Conservation (phyloP, 1,140 invertebrate species). For the Bombus difficillimus region DNA sequence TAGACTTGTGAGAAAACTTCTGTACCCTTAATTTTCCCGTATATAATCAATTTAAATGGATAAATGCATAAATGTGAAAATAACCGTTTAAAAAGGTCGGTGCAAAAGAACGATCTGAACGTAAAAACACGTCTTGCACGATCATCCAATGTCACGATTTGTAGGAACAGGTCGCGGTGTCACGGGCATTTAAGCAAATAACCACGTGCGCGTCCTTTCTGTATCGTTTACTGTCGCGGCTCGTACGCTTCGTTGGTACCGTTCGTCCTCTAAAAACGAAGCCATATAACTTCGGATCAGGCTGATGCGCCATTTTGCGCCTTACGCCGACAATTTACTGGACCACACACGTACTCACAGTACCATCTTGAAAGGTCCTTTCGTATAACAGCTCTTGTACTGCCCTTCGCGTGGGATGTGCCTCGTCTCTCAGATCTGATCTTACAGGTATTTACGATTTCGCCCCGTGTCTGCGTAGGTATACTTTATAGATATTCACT, state of each 20-base stretch:
- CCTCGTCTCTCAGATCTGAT: conserved; percentile 48
- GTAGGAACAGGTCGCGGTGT: conserved; percentile 4
- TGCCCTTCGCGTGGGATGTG: conserved; percentile 49
- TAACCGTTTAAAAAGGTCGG: too few species aligned
- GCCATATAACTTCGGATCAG: conserved; percentile 67
- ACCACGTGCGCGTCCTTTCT: background rate
- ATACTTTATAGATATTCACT: conserved; percentile 10
- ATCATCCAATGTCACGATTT: background rate
- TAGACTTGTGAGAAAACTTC: too few species aligned
- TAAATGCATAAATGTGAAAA: too few species aligned
- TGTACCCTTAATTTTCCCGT: too few species aligned
- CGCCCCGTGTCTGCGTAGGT: conserved; percentile 36
- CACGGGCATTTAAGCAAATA: conserved; percentile 2
- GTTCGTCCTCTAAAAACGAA: conserved; percentile 30
- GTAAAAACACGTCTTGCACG: background rate
- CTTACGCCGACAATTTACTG: conserved; percentile 68
- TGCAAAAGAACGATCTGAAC: background rate
- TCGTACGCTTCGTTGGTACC: background rate
- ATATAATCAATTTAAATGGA: too few species aligned
- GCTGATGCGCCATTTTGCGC: conserved; percentile 70
- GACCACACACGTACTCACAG: conserved; percentile 61
- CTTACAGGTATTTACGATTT: conserved; percentile 59
- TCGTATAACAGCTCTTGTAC: background rate
- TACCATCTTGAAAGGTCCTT: conserved; percentile 46
- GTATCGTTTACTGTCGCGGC: background rate